Percentiles rank a stretch among this genome's conserved stretches.
phyloP scores from a whole-genome alignment of 2,113 vertebrate species.

The Panurus biarmicus region DNA sequence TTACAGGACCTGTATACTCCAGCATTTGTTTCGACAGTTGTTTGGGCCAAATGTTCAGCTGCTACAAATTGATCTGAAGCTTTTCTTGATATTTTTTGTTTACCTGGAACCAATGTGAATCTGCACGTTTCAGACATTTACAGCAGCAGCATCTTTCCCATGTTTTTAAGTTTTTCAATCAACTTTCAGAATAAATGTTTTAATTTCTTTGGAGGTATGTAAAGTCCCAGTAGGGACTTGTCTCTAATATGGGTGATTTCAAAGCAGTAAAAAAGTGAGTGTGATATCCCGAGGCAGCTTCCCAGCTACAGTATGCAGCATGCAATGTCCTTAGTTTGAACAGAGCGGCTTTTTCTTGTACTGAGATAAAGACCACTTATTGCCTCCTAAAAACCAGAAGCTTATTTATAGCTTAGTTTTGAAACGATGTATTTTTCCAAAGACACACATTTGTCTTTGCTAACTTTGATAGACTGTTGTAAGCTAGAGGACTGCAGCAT shows the following conservation, averaged over 20 bases:
- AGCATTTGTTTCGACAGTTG: neutral
- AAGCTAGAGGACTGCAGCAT: neutral
- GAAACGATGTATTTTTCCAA: neutral
- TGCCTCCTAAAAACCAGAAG: neutral
- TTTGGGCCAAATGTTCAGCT: neutral
- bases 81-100: neutral
- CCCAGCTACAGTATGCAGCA: neutral
- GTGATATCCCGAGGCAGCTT: neutral
- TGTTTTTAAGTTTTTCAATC: neutral
- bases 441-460: neutral
- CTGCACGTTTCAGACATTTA: neutral
- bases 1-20: neutral
- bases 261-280: neutral
- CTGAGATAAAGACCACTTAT: neutral
- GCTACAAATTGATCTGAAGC: neutral
- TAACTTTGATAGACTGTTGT: neutral
- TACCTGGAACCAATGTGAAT: neutral
- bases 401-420: neutral
- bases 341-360: neutral
- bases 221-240: neutral
- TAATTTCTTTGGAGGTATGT: neutral
- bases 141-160: neutral
- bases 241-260: neutral
- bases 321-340: neutral
- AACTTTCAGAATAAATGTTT: neutral